Base-by-base conservation (phyloP, 2,797 vertebrate species). In the Pseudomugil tenellus region DNA sequence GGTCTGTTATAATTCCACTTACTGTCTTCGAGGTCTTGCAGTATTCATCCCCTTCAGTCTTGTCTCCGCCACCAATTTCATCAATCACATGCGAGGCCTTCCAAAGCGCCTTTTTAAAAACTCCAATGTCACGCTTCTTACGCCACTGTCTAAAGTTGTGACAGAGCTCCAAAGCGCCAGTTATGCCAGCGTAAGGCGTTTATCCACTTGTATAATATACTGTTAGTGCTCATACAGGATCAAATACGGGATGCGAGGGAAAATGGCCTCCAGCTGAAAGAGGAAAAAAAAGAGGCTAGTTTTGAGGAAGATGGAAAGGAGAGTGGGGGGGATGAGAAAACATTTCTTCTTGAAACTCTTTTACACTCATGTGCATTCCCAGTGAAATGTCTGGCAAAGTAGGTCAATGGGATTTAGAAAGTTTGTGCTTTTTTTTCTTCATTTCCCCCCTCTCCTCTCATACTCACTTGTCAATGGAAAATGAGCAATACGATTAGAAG, bases 371-470 rank as follows among this genome's bases (percentile, higher is more conserved):
- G 87, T 90, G 89, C 92, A 93, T 92, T 91, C 91, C 90, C 88
- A 86, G 80, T 70, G 81, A 92, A 93, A 93, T 88, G 87, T 93
- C 89, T 89, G 76, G 79, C 66, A 75, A 93, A 93, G 93, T 92
- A 92, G 92, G 92, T 93, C 92, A 92, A 89, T 87, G 84, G 90
- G 91, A 93, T 93, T 93, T 93, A 90, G 82, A 88, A 90, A 91
- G 88, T 91, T 91, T 90, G 84, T 84, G 77, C 76, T 88, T 81
- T 84, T 85, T 79, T 63, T 35, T 6, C 9, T 11, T 12, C 32
- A 32, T 14, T 61, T 39, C 37, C 2, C 23, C 65, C 37, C 56
- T 55, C 66, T 60, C 71, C 63, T 65, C 61, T 72, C 64, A 43
- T 72, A 74, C 75, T 82, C 76, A 88, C 87, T 86, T 79, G 85